phyloP scores from a whole-genome alignment of 2,888 invertebrate genomes.

The Microctonus hyperodae region DNA sequence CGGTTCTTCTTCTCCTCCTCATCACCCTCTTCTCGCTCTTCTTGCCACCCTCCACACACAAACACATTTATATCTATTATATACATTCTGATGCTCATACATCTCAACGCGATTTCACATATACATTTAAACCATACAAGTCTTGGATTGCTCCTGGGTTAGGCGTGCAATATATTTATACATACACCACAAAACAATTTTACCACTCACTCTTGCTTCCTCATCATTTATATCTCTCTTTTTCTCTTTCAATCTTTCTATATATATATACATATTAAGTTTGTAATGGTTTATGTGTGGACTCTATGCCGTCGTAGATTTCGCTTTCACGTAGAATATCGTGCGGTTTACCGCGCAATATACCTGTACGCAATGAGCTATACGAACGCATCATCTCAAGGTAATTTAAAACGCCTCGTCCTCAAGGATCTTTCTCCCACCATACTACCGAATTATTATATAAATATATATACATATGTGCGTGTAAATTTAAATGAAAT shows the following conservation, averaged over 20 bases:
- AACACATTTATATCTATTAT: not conserved
- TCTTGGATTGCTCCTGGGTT: slow-evolving; percentile 31
- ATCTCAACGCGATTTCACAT: not conserved
- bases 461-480: not conserved
- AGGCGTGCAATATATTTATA: slow-evolving; percentile 29
- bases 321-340: slow-evolving; percentile 49
- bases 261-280: not conserved
- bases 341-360: slow-evolving; percentile 40
- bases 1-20: slow-evolving; percentile 36
- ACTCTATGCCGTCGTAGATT: slow-evolving; percentile 35
- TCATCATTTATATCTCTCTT: slow-evolving; percentile 27
- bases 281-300: not conserved
- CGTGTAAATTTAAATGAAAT: not conserved
- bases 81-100: not conserved
- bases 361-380: slow-evolving; percentile 25
- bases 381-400: slow-evolving; percentile 17
- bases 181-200: too few relatives aligned
- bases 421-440: slow-evolving; percentile 14
- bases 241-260: slow-evolving; percentile 12
- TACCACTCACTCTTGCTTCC: slow-evolving; percentile 23
- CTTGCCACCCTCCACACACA: slow-evolving; percentile 5
- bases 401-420: slow-evolving; percentile 29
- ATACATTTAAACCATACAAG: not conserved
- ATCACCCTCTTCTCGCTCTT: slow-evolving; percentile 22
- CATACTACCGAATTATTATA: not conserved